phyloP scores from a whole-genome alignment of 2,888 invertebrate genomes.

The Dimorphilus gyrociliatus region DNA sequence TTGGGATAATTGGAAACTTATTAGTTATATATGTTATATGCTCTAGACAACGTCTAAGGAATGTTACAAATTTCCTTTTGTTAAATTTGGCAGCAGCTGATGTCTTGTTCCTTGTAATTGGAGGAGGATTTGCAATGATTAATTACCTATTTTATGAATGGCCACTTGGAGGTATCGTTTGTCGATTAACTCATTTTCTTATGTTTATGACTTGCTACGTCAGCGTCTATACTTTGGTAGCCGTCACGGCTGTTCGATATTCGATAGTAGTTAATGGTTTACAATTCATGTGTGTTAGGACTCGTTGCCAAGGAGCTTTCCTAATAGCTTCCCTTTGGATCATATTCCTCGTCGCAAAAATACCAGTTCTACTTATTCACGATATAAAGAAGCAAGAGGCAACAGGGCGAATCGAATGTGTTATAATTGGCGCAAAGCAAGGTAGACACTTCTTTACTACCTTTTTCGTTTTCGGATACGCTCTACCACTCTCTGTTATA shows the following conservation, averaged over 20 bases:
- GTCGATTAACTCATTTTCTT: constrained; percentile 10
- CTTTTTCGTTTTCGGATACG: constrained; percentile 68
- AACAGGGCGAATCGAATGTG: too few species aligned
- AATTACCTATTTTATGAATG: constrained; percentile 9
- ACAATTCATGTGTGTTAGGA: background rate
- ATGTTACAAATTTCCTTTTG: constrained; percentile 8
- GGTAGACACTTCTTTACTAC: constrained; percentile 15
- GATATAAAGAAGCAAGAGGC: constrained; percentile 12
- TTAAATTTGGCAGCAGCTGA: constrained; percentile 10
- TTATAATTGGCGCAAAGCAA: too few species aligned
- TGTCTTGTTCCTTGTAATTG: constrained; percentile 10
- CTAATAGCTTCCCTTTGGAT: constrained; percentile 50
- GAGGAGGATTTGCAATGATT: constrained; percentile 9
- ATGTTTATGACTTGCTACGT: constrained; percentile 10
- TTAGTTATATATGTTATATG: constrained; percentile 12
- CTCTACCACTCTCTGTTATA: constrained; percentile 68
- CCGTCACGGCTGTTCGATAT: constrained; percentile 9
- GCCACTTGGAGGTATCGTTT: constrained; percentile 9
- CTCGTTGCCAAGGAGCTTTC: too few species aligned
- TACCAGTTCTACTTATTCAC: constrained; percentile 26
- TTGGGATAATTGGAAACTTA: constrained; percentile 9
- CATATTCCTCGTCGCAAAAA: constrained; percentile 44
- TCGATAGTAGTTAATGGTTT: constrained; percentile 6
- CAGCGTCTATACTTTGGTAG: constrained; percentile 9
- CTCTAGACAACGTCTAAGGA: constrained; percentile 6